Conservation (phyloP, 2,113 vertebrate species). For the Procavia capensis region DNA sequence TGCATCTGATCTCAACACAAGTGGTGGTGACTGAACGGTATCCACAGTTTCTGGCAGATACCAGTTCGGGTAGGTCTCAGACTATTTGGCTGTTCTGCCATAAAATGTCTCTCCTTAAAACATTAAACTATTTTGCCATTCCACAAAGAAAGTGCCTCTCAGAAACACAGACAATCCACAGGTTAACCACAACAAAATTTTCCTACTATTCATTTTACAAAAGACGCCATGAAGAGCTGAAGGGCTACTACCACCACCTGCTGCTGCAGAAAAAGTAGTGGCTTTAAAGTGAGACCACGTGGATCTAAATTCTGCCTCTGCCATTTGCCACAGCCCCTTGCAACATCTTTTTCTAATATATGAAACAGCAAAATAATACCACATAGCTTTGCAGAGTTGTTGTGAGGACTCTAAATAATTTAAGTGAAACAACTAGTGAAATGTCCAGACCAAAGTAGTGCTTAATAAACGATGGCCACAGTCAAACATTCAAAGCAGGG, state of each 20-base stretch:
- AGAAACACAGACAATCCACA: not conserved
- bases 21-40: not conserved
- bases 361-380: not conserved
- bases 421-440: not conserved
- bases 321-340: not conserved
- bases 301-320: not conserved
- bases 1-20: not conserved
- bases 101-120: not conserved
- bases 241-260: too few species aligned
- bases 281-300: not conserved
- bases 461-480: not conserved
- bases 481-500: not conserved
- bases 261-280: not conserved
- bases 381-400: not conserved
- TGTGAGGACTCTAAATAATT: not conserved
- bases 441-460: not conserved
- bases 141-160: not conserved
- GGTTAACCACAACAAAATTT: not conserved
- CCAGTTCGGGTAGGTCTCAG: not conserved
- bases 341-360: not conserved
- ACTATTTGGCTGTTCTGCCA: not conserved
- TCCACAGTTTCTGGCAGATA: not conserved
- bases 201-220: slow-evolving; percentile 50
- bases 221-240: not conserved
- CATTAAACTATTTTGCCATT: not conserved